Evolutionary conservation across 2,888 invertebrate genomes (phyloP).

Genomic region (Phaedon cochleariae): DNA sequence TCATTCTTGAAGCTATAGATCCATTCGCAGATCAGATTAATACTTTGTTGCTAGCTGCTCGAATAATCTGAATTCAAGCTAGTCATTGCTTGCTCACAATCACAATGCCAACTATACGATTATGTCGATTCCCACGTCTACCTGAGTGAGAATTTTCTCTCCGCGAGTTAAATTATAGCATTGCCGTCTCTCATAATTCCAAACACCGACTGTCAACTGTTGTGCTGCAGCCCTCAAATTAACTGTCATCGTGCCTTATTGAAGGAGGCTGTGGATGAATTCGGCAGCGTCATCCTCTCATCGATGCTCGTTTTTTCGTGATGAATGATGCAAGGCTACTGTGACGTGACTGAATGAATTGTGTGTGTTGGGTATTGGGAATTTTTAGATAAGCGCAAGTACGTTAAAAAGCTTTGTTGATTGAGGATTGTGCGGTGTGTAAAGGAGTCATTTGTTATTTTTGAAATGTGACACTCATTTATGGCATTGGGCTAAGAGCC

Average conservation of each 20-base stretch:
- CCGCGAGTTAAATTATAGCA: conserved; percentile 48
- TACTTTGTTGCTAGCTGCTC: not conserved
- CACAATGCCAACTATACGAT: not conserved
- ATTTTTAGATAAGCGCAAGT: conserved; percentile 32
- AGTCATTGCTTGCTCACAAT: not conserved
- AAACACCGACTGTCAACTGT: conserved; percentile 50
- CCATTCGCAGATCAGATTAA: not conserved
- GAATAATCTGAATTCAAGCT: not conserved
- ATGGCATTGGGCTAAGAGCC: not conserved
- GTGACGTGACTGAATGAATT: conserved; percentile 44
- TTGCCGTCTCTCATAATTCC: conserved; percentile 47
- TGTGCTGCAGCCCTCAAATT: conserved; percentile 40
- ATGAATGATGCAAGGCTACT: conserved; percentile 43
- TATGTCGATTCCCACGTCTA: conserved; percentile 44
- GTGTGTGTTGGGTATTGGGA: conserved; percentile 31
- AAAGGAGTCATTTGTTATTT: conserved; percentile 34
- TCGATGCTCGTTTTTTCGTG: conserved; percentile 41
- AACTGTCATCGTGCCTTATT: conserved; percentile 44
- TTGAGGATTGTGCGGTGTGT: conserved; percentile 38
- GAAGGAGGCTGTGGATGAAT: conserved; percentile 37
- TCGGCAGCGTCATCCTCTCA: conserved; percentile 44
- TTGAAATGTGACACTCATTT: not conserved
- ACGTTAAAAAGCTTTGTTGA: conserved; percentile 24
- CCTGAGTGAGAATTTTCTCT: conserved; percentile 42
- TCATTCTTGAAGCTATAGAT: no score